Percentiles rank a stretch among this genome's conserved stretches.
Evolutionary conservation across 2,113 vertebrate genomes (phyloP).

Genomic region (Pongo pygmaeus): DNA sequence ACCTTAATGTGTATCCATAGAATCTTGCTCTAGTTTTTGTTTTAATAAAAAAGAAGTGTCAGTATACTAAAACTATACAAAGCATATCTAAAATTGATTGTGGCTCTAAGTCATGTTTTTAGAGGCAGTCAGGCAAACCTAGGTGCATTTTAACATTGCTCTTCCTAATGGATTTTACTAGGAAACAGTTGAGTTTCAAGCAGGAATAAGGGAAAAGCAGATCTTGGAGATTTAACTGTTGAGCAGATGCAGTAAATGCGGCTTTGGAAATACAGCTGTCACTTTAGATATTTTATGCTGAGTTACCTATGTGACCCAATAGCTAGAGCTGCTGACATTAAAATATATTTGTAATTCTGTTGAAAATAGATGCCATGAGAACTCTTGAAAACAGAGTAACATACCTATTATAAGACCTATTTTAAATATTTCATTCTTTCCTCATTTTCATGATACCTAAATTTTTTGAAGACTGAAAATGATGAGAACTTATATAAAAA

Average conservation of each 20-base stretch:
- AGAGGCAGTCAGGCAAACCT: conserved; percentile 58
- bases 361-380: conserved; percentile 51
- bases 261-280: conserved; percentile 78
- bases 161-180: conserved; percentile 74
- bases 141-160: conserved; percentile 71
- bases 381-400: conserved; percentile 31
- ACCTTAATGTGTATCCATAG: neutral
- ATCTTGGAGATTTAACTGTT: conserved; percentile 36
- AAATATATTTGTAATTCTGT: conserved; percentile 54
- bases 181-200: conserved; percentile 72
- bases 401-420: neutral
- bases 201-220: conserved; percentile 65
- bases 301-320: conserved; percentile 61
- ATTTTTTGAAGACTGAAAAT: neutral
- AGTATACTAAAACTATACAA: neutral
- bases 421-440: conserved; percentile 44
- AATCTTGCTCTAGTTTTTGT: neutral
- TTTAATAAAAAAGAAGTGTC: conserved; percentile 8
- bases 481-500: neutral
- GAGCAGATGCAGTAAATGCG: conserved; percentile 74
- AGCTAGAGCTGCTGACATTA: conserved; percentile 57
- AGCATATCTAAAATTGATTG: conserved; percentile 70
- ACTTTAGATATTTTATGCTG: conserved; percentile 71
- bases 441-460: conserved; percentile 37
- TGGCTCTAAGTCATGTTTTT: conserved; percentile 56